Conservation (phyloP, 1,140 invertebrate genomes). For the Globodera rostochiensis region DNA sequence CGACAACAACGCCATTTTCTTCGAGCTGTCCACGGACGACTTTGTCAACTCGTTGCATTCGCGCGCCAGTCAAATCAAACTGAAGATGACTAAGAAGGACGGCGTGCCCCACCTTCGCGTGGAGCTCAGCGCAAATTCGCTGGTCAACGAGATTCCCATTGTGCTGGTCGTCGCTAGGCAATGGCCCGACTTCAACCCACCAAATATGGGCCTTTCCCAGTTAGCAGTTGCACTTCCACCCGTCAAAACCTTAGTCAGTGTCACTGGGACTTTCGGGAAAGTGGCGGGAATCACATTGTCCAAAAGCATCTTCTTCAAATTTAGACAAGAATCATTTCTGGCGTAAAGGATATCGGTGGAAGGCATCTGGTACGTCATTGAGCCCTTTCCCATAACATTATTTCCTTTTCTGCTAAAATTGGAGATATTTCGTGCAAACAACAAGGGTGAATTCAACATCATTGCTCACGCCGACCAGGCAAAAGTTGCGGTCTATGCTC, state of each 20-base stretch:
- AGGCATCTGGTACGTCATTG: constrained; percentile 8
- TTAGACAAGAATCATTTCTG: constrained; percentile 22
- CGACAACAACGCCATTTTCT: constrained; percentile 38
- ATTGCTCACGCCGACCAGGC: constrained; percentile 18
- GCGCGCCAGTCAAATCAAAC: constrained; percentile 26
- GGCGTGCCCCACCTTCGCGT: constrained; percentile 26
- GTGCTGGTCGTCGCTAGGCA: constrained; percentile 20
- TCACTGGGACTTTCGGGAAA: no score
- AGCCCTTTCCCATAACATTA: background rate
- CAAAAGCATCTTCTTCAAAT: background rate
- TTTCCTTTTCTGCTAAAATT: background rate
- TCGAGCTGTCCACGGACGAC: constrained; percentile 33
- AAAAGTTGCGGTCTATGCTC: constrained; percentile 18
- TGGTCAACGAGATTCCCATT: constrained; percentile 34
- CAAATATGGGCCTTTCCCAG: constrained; percentile 26
- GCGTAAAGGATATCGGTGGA: constrained; percentile 24
- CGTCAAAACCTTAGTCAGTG: constrained; percentile 9
- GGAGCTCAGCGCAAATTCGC: constrained; percentile 27
- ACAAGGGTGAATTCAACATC: constrained; percentile 14
- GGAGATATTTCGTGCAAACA: constrained; percentile 24
- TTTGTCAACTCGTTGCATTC: constrained; percentile 20
- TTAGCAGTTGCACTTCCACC: constrained; percentile 5
- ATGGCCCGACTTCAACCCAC: constrained; percentile 35
- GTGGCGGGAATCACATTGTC: no score
- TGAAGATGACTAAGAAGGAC: constrained; percentile 31